A percentile compares a stretch with the other conserved stretches of the same genome.
Conservation (phyloP, 2,113 vertebrate species). For the Sialia sialis region DNA sequence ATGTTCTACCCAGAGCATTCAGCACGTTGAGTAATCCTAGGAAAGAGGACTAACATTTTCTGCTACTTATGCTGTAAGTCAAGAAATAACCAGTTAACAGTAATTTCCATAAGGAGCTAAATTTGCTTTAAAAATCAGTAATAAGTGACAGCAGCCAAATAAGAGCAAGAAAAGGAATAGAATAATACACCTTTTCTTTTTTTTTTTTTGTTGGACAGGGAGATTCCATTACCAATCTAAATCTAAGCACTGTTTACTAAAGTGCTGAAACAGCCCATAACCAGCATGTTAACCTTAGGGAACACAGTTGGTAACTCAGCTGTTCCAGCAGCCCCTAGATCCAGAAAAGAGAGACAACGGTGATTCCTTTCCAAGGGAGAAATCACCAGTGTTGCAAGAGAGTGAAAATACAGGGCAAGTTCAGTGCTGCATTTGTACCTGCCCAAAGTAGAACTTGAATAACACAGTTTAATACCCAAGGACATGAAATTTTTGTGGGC, state of each 20-base stretch:
- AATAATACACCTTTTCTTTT: not conserved
- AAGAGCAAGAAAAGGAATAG: not conserved
- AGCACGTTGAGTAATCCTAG: not conserved
- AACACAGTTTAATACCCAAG: rapidly evolving
- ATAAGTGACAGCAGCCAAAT: not conserved
- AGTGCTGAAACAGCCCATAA: not conserved
- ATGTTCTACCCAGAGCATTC: not conserved
- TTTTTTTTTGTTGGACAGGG: not conserved
- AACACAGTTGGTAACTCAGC: not conserved
- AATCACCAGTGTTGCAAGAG: too few relatives aligned
- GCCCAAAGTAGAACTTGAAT: not conserved
- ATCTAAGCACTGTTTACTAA: not conserved
- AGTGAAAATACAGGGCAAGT: not conserved
- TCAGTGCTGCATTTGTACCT: not conserved
- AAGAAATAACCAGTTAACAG: not conserved
- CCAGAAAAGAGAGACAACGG: not conserved
- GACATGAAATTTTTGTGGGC: too few relatives aligned
- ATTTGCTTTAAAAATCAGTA: not conserved
- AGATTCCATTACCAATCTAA: not conserved
- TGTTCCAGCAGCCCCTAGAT: not conserved
- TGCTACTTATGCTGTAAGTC: not conserved
- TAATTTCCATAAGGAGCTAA: not conserved
- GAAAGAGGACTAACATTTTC: not conserved
- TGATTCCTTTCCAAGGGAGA: not conserved
- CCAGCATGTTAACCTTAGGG: not conserved